Evolutionary conservation across 2,797 vertebrate species (phyloP), one percentile per base, ranked within the genome.

Genomic region (Poeciliopsis infans): DNA sequence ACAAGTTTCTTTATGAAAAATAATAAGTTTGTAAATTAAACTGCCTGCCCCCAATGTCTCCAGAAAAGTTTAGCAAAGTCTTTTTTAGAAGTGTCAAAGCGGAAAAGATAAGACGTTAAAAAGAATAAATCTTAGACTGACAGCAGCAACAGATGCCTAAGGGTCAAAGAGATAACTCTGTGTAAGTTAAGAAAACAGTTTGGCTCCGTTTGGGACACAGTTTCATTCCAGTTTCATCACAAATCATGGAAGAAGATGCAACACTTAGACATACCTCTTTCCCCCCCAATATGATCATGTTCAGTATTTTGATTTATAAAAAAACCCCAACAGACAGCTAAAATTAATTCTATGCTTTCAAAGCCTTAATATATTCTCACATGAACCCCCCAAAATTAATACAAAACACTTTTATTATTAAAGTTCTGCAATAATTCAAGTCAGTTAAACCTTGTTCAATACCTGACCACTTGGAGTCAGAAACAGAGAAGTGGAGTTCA

Each of bases 141-240:
- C 76, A 85, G 85, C 69, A 80, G 74, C 49, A 72, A 64, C 72
- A 64, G 78, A 51, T 31, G 81, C 82, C 80, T 79, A 57, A 23
- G 77, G 88, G 84, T 88, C 88, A 86, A 73, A 78, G 74, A 77
- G 78, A 88, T 79, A 72, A 80, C 41, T 75, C 75, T 47, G n/a
- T 39, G 72, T 70, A 78, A 61, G 77, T 87, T 86, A 51, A 86
- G 73, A 71, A 90, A 79, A 85, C 75, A 49, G 75, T 87, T 82
- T 80, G 64, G 59, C 75, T 89, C 74, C 74, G 75, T 87, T 82
- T 79, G 73, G 87, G 85, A 80, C 82, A 71, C 20, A 41, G 84
- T 93, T 92, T 89, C 88, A 85, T 83, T 79, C 68, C 70, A 75
- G 55, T 92, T 92, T 89, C 86, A 91, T 90, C 90, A 92, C 77